Evolutionary conservation across 2,113 vertebrate genomes (phyloP).

Genomic region (Lipophrys pholis): DNA sequence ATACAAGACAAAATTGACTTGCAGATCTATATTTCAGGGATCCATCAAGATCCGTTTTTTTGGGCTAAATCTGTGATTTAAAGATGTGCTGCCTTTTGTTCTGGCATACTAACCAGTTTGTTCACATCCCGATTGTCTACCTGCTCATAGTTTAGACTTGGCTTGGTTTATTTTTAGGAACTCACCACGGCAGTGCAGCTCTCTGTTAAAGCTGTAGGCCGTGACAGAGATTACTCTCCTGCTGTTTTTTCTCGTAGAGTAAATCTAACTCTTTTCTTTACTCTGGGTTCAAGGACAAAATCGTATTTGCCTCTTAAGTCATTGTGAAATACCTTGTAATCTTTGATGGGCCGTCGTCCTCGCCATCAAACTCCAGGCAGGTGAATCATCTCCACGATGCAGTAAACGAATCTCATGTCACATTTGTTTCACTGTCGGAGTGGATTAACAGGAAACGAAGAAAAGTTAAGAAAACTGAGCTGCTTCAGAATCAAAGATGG

Average conservation of each 20-base stretch:
- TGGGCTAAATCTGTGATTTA: no score
- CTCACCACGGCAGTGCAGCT: background rate
- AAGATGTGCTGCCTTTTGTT: no score
- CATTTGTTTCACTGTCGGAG: conserved; percentile 37
- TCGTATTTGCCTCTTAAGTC: background rate
- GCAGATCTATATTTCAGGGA: no score
- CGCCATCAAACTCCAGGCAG: background rate
- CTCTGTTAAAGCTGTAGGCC: background rate
- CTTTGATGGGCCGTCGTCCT: conserved; percentile 15
- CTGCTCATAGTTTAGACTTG: background rate
- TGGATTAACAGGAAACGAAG: conserved; percentile 23
- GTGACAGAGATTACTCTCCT: background rate
- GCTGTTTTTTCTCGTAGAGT: background rate
- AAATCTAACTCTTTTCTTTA: background rate
- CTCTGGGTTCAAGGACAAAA: conserved; percentile 1
- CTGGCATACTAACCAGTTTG: background rate
- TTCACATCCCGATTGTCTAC: background rate
- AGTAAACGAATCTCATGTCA: conserved; percentile 43
- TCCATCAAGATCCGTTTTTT: no score
- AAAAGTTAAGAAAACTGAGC: conserved; percentile 10
- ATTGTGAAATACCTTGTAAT: conserved; percentile 24
- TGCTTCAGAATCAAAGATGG: conserved; percentile 1
- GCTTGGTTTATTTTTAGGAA: background rate
- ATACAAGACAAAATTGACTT: no score
- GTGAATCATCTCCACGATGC: conserved; percentile 37